phyloP scores from a whole-genome alignment of 2,797 vertebrate genomes.

The Thamnophis elegans region DNA sequence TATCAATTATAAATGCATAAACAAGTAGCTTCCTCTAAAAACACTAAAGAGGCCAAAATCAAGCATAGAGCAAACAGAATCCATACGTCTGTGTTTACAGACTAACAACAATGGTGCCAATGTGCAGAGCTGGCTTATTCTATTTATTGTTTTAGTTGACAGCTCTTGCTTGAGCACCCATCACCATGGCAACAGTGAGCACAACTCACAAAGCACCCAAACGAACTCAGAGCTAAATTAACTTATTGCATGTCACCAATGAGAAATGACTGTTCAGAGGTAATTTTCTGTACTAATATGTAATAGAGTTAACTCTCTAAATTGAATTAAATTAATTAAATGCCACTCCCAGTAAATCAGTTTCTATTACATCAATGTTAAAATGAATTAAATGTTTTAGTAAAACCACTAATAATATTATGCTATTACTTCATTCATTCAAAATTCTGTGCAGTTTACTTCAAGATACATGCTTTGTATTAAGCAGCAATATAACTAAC shows the following conservation, averaged over 20 bases:
- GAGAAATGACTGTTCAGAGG: slow-evolving; percentile 68
- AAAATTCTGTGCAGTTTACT: slow-evolving; percentile 65
- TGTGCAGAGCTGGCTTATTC: slow-evolving; percentile 10
- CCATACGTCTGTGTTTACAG: slow-evolving; percentile 44
- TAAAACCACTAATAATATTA: slow-evolving; percentile 71
- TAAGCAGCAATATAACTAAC: slow-evolving; percentile 45
- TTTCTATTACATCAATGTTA: slow-evolving; percentile 67
- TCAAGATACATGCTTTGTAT: slow-evolving; percentile 48
- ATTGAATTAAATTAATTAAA: slow-evolving; percentile 74
- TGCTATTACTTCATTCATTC: slow-evolving; percentile 70
- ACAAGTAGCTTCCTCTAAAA: not conserved
- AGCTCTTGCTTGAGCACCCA: slow-evolving; percentile 65
- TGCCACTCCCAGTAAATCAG: slow-evolving; percentile 70
- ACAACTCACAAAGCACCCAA: slow-evolving; percentile 67
- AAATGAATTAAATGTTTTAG: slow-evolving; percentile 74
- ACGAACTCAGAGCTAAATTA: slow-evolving; percentile 67
- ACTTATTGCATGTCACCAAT: slow-evolving; percentile 68
- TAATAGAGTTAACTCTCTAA: slow-evolving; percentile 66
- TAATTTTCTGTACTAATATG: slow-evolving; percentile 69
- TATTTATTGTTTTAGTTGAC: slow-evolving; percentile 66
- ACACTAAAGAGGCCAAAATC: not conserved
- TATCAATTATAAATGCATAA: not conserved
- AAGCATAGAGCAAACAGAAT: not conserved
- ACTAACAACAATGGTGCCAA: not conserved
- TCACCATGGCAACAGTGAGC: slow-evolving; percentile 77